A percentile compares a stretch with the other conserved stretches of the same genome.
phyloP scores from a whole-genome alignment of 2,797 vertebrate genomes.

The Ctenopoma multispine region DNA sequence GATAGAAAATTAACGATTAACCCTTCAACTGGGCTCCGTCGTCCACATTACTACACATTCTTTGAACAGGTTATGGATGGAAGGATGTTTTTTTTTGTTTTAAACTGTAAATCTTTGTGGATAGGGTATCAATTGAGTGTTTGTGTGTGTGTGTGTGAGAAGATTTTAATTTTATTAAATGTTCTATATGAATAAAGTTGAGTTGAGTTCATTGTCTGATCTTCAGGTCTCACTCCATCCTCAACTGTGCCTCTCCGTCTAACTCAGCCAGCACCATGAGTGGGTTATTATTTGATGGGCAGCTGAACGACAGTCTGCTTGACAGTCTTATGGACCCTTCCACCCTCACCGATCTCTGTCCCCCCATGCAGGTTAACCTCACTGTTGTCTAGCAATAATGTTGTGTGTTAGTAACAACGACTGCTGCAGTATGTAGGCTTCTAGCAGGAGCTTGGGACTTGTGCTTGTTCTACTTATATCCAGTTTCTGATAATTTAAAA shows the following conservation, averaged over 20 bases:
- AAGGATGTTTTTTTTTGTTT: neutral
- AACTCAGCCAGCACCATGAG: constrained; percentile 71
- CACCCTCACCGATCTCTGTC: constrained; percentile 89
- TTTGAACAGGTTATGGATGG: neutral
- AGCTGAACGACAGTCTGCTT: constrained; percentile 86
- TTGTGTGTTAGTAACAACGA: neutral
- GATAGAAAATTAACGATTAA: constrained; percentile 5
- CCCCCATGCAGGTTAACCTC: constrained; percentile 89
- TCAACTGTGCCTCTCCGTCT: constrained; percentile 84
- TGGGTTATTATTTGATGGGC: constrained; percentile 84
- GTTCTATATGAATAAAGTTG: no score
- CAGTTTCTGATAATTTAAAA: constrained; percentile 12
- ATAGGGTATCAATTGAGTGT: no score
- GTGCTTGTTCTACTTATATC: neutral
- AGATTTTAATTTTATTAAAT: no score
- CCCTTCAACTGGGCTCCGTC: neutral
- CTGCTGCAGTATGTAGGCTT: neutral
- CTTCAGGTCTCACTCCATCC: constrained; percentile 92
- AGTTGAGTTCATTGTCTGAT: constrained; percentile 18
- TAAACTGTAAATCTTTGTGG: neutral
- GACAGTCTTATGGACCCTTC: constrained; percentile 89
- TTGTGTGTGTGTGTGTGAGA: no score
- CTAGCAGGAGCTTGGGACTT: neutral
- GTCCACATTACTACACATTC: neutral
- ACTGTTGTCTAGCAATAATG: neutral